A percentile compares a stretch with the other conserved stretches of the same genome.
These are phyloP conservation scores for Haplochromis burtoni DNA, from an alignment of 2,113 vertebrate genomes.

Conservation along the genomic window DNA sequence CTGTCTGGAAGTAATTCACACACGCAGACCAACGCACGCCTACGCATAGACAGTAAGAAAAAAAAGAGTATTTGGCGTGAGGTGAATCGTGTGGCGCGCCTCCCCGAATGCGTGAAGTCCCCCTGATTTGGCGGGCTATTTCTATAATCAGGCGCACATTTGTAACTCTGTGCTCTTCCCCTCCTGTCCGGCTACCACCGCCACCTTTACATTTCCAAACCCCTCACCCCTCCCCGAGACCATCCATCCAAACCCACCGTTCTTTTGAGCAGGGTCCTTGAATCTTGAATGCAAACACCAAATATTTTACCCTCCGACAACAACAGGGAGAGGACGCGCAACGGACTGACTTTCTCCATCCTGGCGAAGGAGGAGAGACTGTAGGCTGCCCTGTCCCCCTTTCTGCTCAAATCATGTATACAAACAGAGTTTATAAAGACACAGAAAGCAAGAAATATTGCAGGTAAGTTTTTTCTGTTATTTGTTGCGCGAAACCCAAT, in stretches of 20 bases:
- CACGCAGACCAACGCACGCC: not conserved
- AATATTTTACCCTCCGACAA: slow-evolving; percentile 67
- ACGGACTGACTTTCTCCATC: slow-evolving; percentile 63
- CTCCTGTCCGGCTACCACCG: not conserved
- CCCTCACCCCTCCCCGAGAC: not conserved
- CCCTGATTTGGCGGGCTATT: slow-evolving; percentile 55
- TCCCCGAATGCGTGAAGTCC: slow-evolving; percentile 30
- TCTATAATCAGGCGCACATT: slow-evolving; percentile 46
- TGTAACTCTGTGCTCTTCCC: slow-evolving; percentile 44
- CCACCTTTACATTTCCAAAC: not conserved
- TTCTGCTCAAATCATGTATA: not conserved
- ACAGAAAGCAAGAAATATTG: not conserved
- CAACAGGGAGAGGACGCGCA: slow-evolving; percentile 71
- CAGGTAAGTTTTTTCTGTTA: slow-evolving; percentile 52
- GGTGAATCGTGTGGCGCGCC: slow-evolving; percentile 13
- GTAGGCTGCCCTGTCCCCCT: not conserved
- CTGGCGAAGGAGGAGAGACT: slow-evolving; percentile 33
- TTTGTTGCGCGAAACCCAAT: not conserved
- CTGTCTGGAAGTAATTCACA: slow-evolving; percentile 29
- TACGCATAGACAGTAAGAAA: not conserved
- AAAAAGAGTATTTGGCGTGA: not conserved
- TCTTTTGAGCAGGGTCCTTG: slow-evolving; percentile 46
- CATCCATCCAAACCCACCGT: not conserved
- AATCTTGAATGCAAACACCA: slow-evolving; percentile 64
- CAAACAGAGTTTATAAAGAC: not conserved